These are phyloP conservation scores for Dasysyrphus tricinctus DNA, from an alignment of 2,888 invertebrate species.

Conservation along the genomic window DNA sequence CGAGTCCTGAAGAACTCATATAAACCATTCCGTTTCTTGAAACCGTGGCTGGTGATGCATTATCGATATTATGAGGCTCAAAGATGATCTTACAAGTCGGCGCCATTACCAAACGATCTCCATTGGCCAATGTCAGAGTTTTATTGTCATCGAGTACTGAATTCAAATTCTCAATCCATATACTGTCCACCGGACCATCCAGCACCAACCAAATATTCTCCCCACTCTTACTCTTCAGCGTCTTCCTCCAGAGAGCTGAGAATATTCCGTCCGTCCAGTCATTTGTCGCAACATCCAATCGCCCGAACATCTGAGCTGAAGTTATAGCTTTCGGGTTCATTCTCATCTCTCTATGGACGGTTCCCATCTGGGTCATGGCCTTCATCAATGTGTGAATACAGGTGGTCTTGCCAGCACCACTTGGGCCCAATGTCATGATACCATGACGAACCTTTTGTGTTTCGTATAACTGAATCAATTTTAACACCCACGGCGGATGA, in stretches of 20 bases:
- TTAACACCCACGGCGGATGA: slow-evolving; percentile 97
- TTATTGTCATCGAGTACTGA: slow-evolving; percentile 98
- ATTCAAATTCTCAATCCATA: slow-evolving; percentile 99
- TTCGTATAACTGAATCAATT: slow-evolving; percentile 97
- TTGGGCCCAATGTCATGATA: slow-evolving; percentile 97
- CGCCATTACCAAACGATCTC: slow-evolving; percentile 97
- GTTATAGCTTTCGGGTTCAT: slow-evolving; percentile 99
- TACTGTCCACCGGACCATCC: slow-evolving; percentile 98
- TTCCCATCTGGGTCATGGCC: slow-evolving; percentile 93
- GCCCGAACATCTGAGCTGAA: slow-evolving; percentile 98
- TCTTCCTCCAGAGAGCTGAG: slow-evolving; percentile 97
- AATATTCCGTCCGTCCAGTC: slow-evolving; percentile 99
- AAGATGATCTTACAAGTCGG: slow-evolving; percentile 97
- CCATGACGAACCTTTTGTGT: slow-evolving; percentile 97
- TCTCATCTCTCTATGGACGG: slow-evolving; percentile 95
- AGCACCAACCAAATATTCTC: slow-evolving; percentile 97
- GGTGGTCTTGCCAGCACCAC: slow-evolving; percentile 97
- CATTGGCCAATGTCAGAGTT: slow-evolving; percentile 96
- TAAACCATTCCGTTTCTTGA: slow-evolving; percentile 97
- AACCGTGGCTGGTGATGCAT: slow-evolving; percentile 98
- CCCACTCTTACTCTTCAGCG: slow-evolving; percentile 92
- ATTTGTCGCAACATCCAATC: slow-evolving; percentile 97
- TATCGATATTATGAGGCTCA: slow-evolving; percentile 98
- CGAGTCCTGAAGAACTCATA: slow-evolving; percentile 97
- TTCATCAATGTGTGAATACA: slow-evolving; percentile 95